A percentile compares a stretch with the other conserved stretches of the same genome.
These are phyloP conservation scores for Eulemur coronatus DNA, from an alignment of 2,797 vertebrate genomes.

Conservation along the genomic window DNA sequence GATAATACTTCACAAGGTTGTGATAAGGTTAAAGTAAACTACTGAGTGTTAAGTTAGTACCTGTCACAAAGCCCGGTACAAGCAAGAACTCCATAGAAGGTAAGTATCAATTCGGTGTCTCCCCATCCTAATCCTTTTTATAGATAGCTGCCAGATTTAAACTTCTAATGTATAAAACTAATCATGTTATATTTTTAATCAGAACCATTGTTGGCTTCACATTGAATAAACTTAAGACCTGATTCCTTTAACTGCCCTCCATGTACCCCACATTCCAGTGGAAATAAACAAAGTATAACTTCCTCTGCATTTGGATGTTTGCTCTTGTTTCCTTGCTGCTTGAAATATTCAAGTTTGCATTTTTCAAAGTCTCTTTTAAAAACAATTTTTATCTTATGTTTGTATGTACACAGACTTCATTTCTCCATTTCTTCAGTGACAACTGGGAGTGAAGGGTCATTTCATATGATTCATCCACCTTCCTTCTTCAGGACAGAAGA, in stretches of 20 bases:
- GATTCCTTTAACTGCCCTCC: background rate
- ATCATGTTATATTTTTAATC: background rate
- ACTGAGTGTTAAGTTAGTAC: background rate
- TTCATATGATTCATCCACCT: accelerated
- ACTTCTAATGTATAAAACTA: background rate
- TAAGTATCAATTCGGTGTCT: background rate
- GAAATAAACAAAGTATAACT: background rate
- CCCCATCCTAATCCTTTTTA: background rate
- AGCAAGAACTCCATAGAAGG: background rate
- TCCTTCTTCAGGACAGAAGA: background rate
- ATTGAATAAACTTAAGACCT: background rate
- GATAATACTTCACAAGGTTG: background rate
- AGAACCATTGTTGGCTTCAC: background rate
- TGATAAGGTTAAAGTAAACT: background rate
- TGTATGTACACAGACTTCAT: background rate
- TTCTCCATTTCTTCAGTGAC: background rate
- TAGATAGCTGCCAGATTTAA: background rate
- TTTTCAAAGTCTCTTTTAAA: background rate
- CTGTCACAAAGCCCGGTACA: no score
- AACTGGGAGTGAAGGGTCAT: background rate
- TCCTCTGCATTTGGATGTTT: background rate
- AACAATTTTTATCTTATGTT: background rate
- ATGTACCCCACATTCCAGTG: background rate
- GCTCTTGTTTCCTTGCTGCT: background rate
- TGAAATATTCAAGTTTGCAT: background rate